phyloP scores from a whole-genome alignment of 2,113 vertebrate species.

The Felis chaus region DNA sequence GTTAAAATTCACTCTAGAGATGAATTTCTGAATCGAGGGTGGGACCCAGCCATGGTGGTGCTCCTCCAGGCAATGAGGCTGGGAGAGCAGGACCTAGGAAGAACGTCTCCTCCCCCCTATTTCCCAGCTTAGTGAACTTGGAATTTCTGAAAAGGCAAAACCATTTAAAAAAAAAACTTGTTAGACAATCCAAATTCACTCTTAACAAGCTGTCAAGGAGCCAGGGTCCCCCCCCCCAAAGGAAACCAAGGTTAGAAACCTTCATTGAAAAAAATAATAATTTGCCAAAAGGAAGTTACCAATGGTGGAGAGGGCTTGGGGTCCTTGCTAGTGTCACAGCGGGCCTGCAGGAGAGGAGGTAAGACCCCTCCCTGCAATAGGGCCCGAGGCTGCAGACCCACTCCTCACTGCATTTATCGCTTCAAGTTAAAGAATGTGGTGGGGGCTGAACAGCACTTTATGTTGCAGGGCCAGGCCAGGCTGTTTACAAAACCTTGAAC shows the following conservation, averaged over 20 bases:
- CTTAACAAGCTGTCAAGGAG: constrained; percentile 40
- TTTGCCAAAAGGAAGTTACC: neutral
- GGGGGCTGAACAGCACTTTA: constrained; percentile 81
- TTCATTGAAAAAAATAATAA: neutral
- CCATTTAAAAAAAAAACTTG: neutral
- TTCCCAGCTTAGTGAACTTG: constrained; percentile 30
- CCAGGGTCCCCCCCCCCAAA: neutral
- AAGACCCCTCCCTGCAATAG: neutral
- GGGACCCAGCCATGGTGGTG: constrained; percentile 61
- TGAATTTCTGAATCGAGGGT: neutral
- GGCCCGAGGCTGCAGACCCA: constrained; percentile 58
- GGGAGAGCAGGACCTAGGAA: neutral
- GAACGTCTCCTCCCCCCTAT: neutral
- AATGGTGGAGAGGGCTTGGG: neutral
- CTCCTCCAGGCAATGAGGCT: constrained; percentile 52
- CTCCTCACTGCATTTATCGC: constrained; percentile 63
- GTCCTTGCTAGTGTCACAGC: neutral
- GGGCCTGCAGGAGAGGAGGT: neutral
- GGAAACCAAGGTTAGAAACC: neutral
- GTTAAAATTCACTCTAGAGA: constrained; percentile 39
- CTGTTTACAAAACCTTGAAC: constrained; percentile 99
- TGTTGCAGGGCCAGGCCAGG: constrained; percentile 89
- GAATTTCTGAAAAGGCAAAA: constrained; percentile 43
- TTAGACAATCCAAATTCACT: constrained; percentile 22
- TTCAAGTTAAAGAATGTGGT: constrained; percentile 76